phyloP scores from a whole-genome alignment of 2,797 vertebrate genomes.

The Buphagus erythrorhynchus region DNA sequence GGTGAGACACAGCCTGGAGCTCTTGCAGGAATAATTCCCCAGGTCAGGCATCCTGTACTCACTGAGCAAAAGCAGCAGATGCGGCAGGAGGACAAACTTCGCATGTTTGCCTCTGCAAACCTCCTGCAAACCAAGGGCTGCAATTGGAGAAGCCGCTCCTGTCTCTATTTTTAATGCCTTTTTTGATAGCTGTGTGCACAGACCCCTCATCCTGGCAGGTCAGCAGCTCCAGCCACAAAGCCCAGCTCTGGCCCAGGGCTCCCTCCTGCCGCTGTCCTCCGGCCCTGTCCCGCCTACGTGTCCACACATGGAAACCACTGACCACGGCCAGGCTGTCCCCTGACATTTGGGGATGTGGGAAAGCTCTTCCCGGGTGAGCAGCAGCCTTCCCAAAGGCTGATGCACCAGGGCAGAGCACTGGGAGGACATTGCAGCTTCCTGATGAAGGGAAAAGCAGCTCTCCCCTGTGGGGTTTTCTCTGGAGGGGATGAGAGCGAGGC shows the following conservation, averaged over 20 bases:
- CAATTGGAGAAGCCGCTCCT: neutral
- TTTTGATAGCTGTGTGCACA: neutral
- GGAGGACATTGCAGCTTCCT: neutral
- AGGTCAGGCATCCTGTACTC: neutral
- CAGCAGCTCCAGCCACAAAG: neutral
- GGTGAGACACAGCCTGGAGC: neutral
- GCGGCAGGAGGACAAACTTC: neutral
- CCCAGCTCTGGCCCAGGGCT: neutral
- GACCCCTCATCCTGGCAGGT: neutral
- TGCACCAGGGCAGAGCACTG: neutral
- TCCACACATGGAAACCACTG: neutral
- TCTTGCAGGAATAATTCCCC: neutral
- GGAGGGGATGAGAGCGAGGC: neutral
- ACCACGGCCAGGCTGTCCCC: neutral
- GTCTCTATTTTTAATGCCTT: neutral
- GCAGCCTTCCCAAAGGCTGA: neutral
- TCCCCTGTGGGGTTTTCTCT: neutral
- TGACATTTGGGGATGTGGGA: constrained; percentile 38
- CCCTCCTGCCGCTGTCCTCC: neutral
- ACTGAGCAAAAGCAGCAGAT: neutral
- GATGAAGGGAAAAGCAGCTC: neutral
- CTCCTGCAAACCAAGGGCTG: neutral
- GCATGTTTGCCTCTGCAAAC: accelerated
- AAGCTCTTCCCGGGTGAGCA: neutral
- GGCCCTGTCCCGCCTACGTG: neutral